Evolutionary conservation across 1,140 invertebrate genomes (phyloP).

Genomic region (Brachionus calyciflorus): DNA sequence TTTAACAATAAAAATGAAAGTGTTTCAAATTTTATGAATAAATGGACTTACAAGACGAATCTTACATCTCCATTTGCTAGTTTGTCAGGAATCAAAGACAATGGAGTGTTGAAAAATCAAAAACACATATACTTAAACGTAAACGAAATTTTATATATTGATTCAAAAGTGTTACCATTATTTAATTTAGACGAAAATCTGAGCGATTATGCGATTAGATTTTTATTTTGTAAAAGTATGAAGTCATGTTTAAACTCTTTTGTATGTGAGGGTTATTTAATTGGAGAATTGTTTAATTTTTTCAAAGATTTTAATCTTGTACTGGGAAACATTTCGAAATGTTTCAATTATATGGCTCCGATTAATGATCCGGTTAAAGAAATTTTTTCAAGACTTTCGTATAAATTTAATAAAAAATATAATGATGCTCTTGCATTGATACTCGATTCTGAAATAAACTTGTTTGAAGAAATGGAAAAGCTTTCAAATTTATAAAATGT

Average conservation of each 20-base stretch:
- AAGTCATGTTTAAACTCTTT: not conserved
- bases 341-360: not conserved
- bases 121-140: conserved; percentile 12
- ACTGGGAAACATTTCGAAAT: not conserved
- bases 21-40: not conserved
- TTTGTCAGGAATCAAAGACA: not conserved
- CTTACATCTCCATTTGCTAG: conserved; percentile 9
- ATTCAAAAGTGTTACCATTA: not conserved
- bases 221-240: not conserved
- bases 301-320: conserved; percentile 1
- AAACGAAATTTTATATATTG: not conserved
- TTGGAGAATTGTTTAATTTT: not conserved
- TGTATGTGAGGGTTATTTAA: not conserved
- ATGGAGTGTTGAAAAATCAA: not conserved
- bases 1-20: not conserved
- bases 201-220: conserved; percentile 6
- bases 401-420: too few relatives aligned
- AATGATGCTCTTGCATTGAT: too few relatives aligned
- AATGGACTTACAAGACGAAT: not conserved
- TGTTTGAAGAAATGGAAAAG: too few relatives aligned
- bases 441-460: too few relatives aligned
- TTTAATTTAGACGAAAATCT: not conserved
- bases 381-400: too few relatives aligned
- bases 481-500: too few relatives aligned
- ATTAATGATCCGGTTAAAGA: not conserved